Conservation (phyloP, 2,797 vertebrate species). For the Microcaecilia unicolor region DNA sequence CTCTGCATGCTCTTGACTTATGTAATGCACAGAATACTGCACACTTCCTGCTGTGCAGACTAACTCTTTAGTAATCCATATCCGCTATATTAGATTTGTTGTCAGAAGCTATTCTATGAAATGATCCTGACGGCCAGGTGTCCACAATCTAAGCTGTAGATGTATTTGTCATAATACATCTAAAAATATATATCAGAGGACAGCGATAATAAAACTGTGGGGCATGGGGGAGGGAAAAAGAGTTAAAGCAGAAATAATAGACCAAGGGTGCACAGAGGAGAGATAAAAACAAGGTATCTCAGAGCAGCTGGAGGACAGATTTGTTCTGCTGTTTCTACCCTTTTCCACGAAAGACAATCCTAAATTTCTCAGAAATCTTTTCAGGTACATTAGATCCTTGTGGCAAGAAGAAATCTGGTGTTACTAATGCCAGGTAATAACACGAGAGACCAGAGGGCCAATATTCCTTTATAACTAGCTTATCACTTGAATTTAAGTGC, state of each 20-base stretch:
- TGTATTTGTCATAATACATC: background rate
- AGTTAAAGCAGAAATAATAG: background rate
- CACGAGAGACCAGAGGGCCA: background rate
- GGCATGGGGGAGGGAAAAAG: background rate
- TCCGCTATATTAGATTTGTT: too few species aligned
- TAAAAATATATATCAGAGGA: background rate
- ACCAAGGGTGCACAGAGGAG: conserved; percentile 14
- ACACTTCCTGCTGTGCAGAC: too few species aligned
- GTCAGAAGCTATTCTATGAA: too few species aligned
- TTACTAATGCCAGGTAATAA: background rate
- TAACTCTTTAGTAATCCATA: too few species aligned
- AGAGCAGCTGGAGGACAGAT: conserved; percentile 9
- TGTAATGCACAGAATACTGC: too few species aligned
- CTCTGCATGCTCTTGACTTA: too few species aligned
- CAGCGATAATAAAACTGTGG: conserved; percentile 3
- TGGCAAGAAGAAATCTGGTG: background rate
- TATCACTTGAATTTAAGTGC: background rate
- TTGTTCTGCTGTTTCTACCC: conserved; percentile 12
- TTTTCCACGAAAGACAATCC: conserved; percentile 14
- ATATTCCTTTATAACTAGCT: too few species aligned
- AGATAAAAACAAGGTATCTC: conserved; percentile 19
- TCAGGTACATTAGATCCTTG: conserved; percentile 7
- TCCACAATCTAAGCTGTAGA: background rate
- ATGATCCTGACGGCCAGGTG: too few species aligned
- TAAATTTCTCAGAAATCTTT: conserved; percentile 15